These are phyloP conservation scores for Phymastichus coffea DNA, from an alignment of 1,140 invertebrate genomes.

Conservation along the genomic window DNA sequence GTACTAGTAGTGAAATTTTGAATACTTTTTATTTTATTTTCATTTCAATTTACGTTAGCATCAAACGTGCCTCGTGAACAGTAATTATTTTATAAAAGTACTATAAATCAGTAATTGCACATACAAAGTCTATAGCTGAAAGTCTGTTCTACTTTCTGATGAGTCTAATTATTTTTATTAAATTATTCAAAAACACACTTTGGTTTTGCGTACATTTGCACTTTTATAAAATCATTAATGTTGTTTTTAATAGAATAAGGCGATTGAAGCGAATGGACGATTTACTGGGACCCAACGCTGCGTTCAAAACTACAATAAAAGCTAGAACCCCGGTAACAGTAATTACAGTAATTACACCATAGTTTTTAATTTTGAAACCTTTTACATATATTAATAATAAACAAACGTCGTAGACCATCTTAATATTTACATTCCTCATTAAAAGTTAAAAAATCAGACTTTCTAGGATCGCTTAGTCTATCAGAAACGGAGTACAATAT, in stretches of 20 bases:
- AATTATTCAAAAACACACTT: too few relatives aligned
- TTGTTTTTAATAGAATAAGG: constrained; percentile 1
- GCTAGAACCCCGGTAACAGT: constrained; percentile 47
- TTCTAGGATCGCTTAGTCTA: constrained; percentile 50
- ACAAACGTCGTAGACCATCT: constrained; percentile 54
- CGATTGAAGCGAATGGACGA: not conserved
- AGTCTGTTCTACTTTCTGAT: too few relatives aligned
- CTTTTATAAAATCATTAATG: constrained; percentile 9
- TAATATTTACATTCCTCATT: constrained; percentile 53
- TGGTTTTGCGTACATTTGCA: too few relatives aligned
- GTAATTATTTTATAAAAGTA: constrained; percentile 18
- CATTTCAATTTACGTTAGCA: not conserved
- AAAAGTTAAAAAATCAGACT: constrained; percentile 58
- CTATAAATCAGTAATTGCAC: not conserved
- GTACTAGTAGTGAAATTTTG: not conserved
- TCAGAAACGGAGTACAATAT: constrained; percentile 46
- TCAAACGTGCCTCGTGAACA: not conserved
- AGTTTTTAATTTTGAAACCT: constrained; percentile 57
- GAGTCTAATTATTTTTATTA: too few relatives aligned
- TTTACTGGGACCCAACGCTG: constrained; percentile 22
- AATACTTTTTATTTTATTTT: not conserved
- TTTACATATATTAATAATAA: constrained; percentile 50
- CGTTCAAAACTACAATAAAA: constrained; percentile 38
- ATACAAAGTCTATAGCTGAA: too few relatives aligned
- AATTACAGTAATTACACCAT: constrained; percentile 42